These are phyloP conservation scores for Chauna torquata DNA, from an alignment of 2,113 vertebrate genomes.

Conservation along the genomic window DNA sequence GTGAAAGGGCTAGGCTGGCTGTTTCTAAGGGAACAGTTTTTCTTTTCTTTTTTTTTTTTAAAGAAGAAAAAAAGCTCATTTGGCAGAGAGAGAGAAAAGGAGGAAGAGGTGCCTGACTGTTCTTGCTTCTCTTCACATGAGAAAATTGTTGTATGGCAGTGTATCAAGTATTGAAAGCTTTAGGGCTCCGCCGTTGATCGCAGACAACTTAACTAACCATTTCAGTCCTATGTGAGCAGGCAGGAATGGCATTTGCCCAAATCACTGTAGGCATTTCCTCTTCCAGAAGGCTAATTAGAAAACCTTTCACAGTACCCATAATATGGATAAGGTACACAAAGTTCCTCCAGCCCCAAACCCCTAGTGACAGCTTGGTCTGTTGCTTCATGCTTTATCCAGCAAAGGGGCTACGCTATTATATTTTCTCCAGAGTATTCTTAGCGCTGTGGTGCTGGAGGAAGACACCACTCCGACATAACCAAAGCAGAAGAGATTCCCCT, in stretches of 20 bases:
- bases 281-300: slow-evolving; percentile 16
- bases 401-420: not conserved
- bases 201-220: slow-evolving; percentile 13
- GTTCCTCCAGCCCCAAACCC: not conserved
- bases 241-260: slow-evolving; percentile 6
- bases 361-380: not conserved
- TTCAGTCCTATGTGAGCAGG: not conserved
- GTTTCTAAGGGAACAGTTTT: slow-evolving; percentile 55
- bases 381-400: not conserved
- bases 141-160: slow-evolving; percentile 13
- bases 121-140: slow-evolving; percentile 19
- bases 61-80: not conserved
- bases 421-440: not conserved
- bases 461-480: not conserved
- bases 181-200: slow-evolving; percentile 8
- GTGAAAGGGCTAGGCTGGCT: slow-evolving; percentile 3
- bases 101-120: slow-evolving; percentile 34
- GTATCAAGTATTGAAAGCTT: slow-evolving; percentile 26
- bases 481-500: not conserved
- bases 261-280: not conserved
- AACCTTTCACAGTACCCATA: not conserved
- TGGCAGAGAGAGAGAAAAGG: not conserved
- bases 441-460: not conserved
- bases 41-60: too few species aligned
- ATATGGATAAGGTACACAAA: not conserved